Base-by-base conservation (phyloP, 2,113 vertebrate genomes). In the Pomatorhinus ruficollis region DNA sequence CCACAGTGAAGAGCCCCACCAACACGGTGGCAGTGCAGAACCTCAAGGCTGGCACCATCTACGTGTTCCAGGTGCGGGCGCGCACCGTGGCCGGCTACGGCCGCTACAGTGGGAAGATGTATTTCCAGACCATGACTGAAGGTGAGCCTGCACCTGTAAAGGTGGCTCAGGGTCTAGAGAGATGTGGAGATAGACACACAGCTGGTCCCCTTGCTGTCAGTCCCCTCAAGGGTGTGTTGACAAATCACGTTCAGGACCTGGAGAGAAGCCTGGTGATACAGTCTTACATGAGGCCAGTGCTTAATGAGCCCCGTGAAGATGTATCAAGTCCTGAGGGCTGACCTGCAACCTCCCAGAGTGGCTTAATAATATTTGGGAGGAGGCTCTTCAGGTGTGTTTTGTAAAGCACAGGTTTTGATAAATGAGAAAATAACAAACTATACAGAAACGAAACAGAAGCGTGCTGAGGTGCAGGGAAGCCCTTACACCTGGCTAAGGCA, bases 101-200 rank as follows among this genome's bases (percentile, higher is more conserved):
- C 95, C 99, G 99, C 72, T 99, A 99, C 87, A 99, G 99, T 5
- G 99, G 99, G 31, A 99, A 99, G 97, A 99, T 99, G 99, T 99
- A 99, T 92, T 99, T 99, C 98, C 99, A 99, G 97, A 99, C 99
- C 87, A 99, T 99, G 99, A 99, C 99, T 11, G 99, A 99, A 98
- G 99, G 99, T 99, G 96, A 95, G 99, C 30, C 49, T 40, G 19
- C 45, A 63, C 25, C 78, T 44, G 21, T 3, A 1, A 16, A 14
- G 22, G 47, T 50, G 35, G 10, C n/a, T 42, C 8, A 6, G 53
- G 28, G 18, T 21, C 40, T 71, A 9, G 20, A 65, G 31, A 35
- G 18, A 18, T 6, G 11, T 50, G 70, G 47, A 24, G 33, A 8
- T 6, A 19, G 42, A 57, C 37, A 2, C 31, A 60, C 35, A 68